Base-by-base conservation (phyloP, 2,888 invertebrate species). In the Sympetrum striolatum region DNA sequence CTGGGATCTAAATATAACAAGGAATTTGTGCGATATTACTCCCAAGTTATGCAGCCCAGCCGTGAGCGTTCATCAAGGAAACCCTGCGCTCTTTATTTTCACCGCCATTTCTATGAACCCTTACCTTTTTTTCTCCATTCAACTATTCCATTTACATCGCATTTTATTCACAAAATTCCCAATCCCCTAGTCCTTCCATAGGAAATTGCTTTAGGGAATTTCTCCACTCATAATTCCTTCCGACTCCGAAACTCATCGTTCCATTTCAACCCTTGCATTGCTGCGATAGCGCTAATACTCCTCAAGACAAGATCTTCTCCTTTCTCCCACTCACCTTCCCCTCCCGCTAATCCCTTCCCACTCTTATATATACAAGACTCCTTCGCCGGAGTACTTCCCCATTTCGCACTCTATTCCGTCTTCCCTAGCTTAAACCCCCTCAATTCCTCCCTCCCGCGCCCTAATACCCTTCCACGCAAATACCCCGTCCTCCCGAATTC, bases 371-470 rank as follows among this genome's bases (percentile, higher is more conserved):
- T 90, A 91, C 91, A 82, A 35, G 22, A n/a, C 80, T 15, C 37
- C 80, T 35, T 15, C 35, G 0, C 31, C 31, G 2, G 37, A 80
- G 80, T 37, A 39, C 37, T 25, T 25, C 44, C 44, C 81, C n/a
- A 35, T 81, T 37, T 25, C 37, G 15, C 39, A 81, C 22, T 35
- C 37, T 31, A 81, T 31, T 35, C 35, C 4, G 10, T 10, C 44
- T 44, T 44, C 44, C 10, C 44, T 53, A 82, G 39, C n/a, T n/a
- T 73, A 25, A 73, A 90, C 91, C 90, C 91, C 91, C 91, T 91
- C 90, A 86, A 79, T 91, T 90, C n/a, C n/a, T 90, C 91, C 64
- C 90, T 90, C 82, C 82, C 90, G 79, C 90, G 90, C 91, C 90
- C 90, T 90, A 90, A 80, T 81, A 44, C 90, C 80, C 90, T 60